A percentile compares a stretch with the other conserved stretches of the same genome.
phyloP scores from a whole-genome alignment of 2,113 vertebrate species.

The Peromyscus leucopus region DNA sequence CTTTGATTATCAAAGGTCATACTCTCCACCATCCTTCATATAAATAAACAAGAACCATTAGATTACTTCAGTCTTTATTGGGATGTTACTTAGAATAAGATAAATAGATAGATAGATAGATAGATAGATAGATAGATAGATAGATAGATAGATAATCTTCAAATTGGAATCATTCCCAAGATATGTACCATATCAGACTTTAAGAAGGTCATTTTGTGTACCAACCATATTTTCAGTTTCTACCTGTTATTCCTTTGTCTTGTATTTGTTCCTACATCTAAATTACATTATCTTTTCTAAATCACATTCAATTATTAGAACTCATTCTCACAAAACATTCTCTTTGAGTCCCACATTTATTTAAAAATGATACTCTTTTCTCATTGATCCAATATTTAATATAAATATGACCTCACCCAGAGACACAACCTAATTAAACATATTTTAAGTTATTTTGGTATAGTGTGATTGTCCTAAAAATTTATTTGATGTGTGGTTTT shows the following conservation, averaged over 20 bases:
- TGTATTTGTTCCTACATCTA: background rate
- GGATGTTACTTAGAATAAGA: constrained; percentile 34
- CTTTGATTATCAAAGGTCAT: background rate
- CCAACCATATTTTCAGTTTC: background rate
- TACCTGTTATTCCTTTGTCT: constrained; percentile 4
- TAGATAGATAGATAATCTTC: background rate
- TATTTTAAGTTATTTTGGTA: constrained; percentile 48
- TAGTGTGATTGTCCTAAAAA: constrained; percentile 28
- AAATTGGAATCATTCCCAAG: background rate
- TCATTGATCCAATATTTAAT: constrained; percentile 8
- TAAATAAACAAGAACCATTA: background rate
- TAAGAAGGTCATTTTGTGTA: background rate
- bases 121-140: background rate
- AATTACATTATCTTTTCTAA: background rate
- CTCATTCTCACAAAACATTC: background rate
- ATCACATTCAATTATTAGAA: constrained; percentile 2
- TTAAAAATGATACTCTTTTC: constrained; percentile 15
- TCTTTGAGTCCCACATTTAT: constrained; percentile 4
- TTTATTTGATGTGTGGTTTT: constrained; percentile 35
- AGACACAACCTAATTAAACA: constrained; percentile 8
- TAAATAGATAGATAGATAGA: background rate
- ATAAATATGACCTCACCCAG: background rate
- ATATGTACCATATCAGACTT: background rate
- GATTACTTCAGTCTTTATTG: background rate
- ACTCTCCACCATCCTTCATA: background rate